Conservation (phyloP, 2,888 invertebrate genomes). For the Mamestra brassicae region DNA sequence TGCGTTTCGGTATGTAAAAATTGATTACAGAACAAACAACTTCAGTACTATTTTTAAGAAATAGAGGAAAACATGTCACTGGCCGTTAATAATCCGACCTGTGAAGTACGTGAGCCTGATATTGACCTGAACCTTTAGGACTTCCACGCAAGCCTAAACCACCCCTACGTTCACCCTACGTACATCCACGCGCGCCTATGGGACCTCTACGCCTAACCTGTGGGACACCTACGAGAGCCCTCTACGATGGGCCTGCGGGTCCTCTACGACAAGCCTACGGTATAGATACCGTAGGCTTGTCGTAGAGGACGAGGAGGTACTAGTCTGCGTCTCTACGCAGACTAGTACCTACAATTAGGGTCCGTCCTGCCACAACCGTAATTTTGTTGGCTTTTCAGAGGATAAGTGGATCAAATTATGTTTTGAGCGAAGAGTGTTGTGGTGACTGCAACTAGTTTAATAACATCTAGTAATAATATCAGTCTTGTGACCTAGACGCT, state of each 20-base stretch:
- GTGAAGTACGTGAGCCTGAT: neutral
- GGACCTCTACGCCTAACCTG: neutral
- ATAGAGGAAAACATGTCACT: neutral
- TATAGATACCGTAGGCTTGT: too few species aligned
- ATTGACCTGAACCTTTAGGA: too few species aligned
- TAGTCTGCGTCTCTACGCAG: too few species aligned
- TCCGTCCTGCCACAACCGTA: neutral
- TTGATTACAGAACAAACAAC: neutral
- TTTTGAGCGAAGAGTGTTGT: neutral
- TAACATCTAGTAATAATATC: constrained; percentile 25
- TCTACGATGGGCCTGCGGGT: too few species aligned
- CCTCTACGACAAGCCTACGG: neutral
- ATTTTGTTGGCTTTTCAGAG: neutral
- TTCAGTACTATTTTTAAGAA: neutral
- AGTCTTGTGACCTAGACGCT: constrained; percentile 38
- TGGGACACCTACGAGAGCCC: neutral
- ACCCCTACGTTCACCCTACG: neutral
- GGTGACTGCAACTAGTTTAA: neutral
- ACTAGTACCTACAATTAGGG: too few species aligned
- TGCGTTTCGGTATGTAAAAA: neutral
- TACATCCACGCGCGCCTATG: neutral
- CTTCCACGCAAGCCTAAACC: neutral
- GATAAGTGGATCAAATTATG: neutral
- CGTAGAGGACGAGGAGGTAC: too few species aligned
- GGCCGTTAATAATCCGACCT: too few species aligned